Evolutionary conservation across 2,888 invertebrate genomes (phyloP), one percentile per base, ranked within the genome.

Genomic region (Eucera pruinosa): DNA sequence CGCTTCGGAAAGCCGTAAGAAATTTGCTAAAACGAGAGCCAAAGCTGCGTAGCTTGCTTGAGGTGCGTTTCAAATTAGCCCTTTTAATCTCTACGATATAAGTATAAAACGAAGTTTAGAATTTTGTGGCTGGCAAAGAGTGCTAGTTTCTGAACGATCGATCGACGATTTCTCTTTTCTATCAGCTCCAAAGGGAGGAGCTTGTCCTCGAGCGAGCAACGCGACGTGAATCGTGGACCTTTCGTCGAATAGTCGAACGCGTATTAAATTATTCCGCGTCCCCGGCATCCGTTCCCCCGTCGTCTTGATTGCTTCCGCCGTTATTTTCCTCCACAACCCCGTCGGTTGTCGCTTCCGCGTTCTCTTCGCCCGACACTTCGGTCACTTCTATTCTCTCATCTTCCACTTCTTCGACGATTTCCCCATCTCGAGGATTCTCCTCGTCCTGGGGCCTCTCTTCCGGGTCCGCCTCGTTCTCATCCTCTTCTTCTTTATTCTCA

Each of bases 321-420:
- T 67, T 69, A 15, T 73, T n/a, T n/a, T n/a, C 85, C 18, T 54
- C 45, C 11, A 74, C 72, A 30, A 13, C 64, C 33, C 60, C 43
- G 18, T 48, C 52, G 41, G 9, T 62, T 25, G 67, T 71, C 30
- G 73, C 58, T 18, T 70, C 73, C 36, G 43, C 48, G 15, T 50
- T 47, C 58, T 66, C 58, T 23, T 55, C 67, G 1, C n/a, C 61
- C 25, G 74, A 30, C 27, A n/a, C 25, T 11, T 78, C 67, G 13
- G n/a, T 54, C 5, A 60, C 41, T 43, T 84, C 84, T 84, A 81
- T 85, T 74, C 86, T 82, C 9, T 84, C 86, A 39, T 86, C 87
- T 43, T 84, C 83, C 60, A 87, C 85, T 25, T 86, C 77, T 45
- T 84, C 77, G 55, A 84, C 83, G 2, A 81, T 77, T 2, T 86